Base-by-base conservation (phyloP, 2,888 invertebrate genomes). In the Eugnorisma glareosa region DNA sequence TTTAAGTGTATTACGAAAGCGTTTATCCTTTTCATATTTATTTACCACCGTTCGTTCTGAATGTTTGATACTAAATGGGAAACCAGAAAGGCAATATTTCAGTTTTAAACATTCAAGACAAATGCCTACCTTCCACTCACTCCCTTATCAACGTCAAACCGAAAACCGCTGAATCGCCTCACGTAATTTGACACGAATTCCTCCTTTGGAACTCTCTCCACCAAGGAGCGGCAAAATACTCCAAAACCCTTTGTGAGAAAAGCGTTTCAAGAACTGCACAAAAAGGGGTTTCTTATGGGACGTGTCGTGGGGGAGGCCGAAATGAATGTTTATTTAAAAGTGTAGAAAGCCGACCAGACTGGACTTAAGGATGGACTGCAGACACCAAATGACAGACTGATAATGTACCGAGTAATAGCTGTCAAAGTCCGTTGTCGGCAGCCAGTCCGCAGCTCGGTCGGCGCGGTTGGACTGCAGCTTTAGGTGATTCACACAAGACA, bases 121-220 rank as follows among this genome's bases (percentile, higher is more conserved):
- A 79, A 79, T 54, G 54, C 61, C n/a, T 4, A 8, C 21, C 59
- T 13, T 59, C 45, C 54, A 31, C 28, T 51, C 15, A n/a, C 54
- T 45, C 67, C 67, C 67, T 82, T 67, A 67, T 79, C 79, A 75
- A 75, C 18, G 82, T 82, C 82, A 67, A 54, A 54, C 45, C 2
- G 24, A 63, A 73, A 75, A 75, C 63, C 63, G 75, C 82, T 75
- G 79, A 75, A 61, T 81, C 51, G 7, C 24, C 51, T 54, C 51
- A n/a, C 28, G 51, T 67, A 67, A 79, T 75, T 81, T 61, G 82
- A 81, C 75, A 61, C 59, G 79, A 54, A 78, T 75, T 61, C 37
- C 45, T 54, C 31, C 74, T 37, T 67, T n/a, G 11, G n/a, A 73
- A 51, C 11, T 28, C 5, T 35, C 28, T 24, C 18, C 8, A 73